Evolutionary conservation across 2,888 invertebrate species (phyloP), one percentile per base, ranked within the genome.

Genomic region (Mythimna albipuncta): DNA sequence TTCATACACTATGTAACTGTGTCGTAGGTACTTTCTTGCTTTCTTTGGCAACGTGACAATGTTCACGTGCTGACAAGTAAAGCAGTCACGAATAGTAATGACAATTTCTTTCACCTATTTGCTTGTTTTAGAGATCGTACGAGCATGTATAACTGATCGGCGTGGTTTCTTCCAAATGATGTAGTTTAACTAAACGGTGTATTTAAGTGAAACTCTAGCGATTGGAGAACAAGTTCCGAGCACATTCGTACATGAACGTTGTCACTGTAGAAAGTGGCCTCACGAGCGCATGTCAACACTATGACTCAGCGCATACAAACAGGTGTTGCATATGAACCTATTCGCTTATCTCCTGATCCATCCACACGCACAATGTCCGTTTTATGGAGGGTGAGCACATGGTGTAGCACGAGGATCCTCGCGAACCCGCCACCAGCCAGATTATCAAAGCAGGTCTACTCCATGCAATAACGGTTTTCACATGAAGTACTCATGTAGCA

Each of bases 171-270:
- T 71, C 47, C 32, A 72, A 82, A 78, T 70, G 38, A 78, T 68
- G 61, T 79, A 68, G 58, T 78, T 82, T 78, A 78, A 62, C 55
- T 68, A 75, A 79, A 79, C 50, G 58, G 59, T 16, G 47, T 58
- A 16, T 67, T 83, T 79, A 72, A 70, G 83, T 62, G 83, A 82
- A 80, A 80, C 64, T 82, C 26, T n/a, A 7, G 35, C 9, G 58
- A 55, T 58, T 59, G 50, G 61, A 68, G 66, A 72, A 64, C 82
- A 47, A 58, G 82, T 61, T 64, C 50, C 41, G 21, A 67, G n/a
- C 35, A 50, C 41, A 67, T 57, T 72, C 52, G 55, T 26, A 63
- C 58, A n/a, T 59, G 19, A 38, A 67, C 55, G 62, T 57, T 69
- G 61, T 68, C 38, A 35, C 32, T 55, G 32, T 82, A 59, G 77